Conservation (phyloP, 2,888 invertebrate species). For the Ophioninae sp. region DNA sequence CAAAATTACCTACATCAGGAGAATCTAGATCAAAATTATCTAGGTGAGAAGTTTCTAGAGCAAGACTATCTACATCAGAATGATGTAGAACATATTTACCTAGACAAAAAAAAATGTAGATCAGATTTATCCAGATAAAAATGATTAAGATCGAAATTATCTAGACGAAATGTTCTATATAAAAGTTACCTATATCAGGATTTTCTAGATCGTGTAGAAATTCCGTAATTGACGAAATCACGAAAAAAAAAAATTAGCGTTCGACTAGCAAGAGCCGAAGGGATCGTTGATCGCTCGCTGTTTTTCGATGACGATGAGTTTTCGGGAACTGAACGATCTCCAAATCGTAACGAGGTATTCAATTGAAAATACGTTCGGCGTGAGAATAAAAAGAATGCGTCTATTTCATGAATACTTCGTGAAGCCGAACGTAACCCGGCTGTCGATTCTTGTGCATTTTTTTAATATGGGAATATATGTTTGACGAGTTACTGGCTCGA, state of each 20-base stretch:
- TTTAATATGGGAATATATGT: constrained; percentile 56
- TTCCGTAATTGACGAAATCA: no score
- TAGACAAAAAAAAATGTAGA: no score
- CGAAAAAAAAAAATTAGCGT: no score
- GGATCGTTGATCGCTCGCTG: neutral
- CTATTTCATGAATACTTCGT: constrained; percentile 24
- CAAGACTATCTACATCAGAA: neutral
- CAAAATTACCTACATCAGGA: neutral
- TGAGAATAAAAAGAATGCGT: neutral
- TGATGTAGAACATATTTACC: no score
- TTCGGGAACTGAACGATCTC: neutral
- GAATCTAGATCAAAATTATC: neutral
- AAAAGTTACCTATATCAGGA: no score
- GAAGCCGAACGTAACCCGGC: constrained; percentile 39
- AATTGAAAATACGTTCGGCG: neutral
- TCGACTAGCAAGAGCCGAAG: neutral
- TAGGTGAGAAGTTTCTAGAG: neutral
- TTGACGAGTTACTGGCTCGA: constrained; percentile 70
- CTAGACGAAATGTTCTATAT: no score
- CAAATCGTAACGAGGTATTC: neutral
- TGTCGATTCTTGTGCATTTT: constrained; percentile 62
- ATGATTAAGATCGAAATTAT: no score
- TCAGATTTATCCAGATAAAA: no score
- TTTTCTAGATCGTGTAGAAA: no score
- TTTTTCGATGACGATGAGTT: neutral